Evolutionary conservation across 2,888 invertebrate genomes (phyloP), one percentile per base, ranked within the genome.

Genomic region (Scotopteryx bipunctaria): DNA sequence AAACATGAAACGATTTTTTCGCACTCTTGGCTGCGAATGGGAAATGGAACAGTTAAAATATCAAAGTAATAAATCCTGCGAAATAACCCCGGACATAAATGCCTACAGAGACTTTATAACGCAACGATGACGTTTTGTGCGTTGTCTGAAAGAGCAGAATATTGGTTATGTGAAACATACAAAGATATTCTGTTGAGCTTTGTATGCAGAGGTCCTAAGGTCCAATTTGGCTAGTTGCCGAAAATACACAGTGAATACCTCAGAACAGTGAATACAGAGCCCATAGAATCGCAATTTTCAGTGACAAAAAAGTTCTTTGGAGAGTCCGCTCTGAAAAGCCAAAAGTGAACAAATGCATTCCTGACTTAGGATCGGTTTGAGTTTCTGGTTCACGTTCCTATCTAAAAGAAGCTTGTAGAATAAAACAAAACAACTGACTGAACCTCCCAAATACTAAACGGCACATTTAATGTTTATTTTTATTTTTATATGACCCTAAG

Each of bases 21-120:
- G 23, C 32, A 33, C 5, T 9, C 29, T 32, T 42, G 42, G 42
- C 42, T 42, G 5, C 14, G 32, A 42, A 32, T 32, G 9, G n/a
- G 8, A 32, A 43, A 43, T 23, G 32, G 14, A 33, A 33, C 43
- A 43, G 32, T 33, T 23, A 32, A 31, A 43, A 33, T 43, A 33
- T 33, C 16, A 43, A 23, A 23, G 23, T 29, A 42, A 35, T 35
- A 35, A 44, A 44, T 44, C 17, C 44, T 6, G 25, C 9, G 33
- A 16, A 33, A 33, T 43, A 42, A 37, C 14, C 37, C 37, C 23
- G 40, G 40, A 29, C 16, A 40, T 29, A 31, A 42, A 31, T 31
- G 31, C 31, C 31, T 23, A 14, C 31, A 31, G 19, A 41, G 13
- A 42, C 41, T 11, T 27, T 27, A 6, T 19, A 16, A 8, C 17